Conservation (phyloP, 2,113 vertebrate species). For the Oncorhynchus tshawytscha region DNA sequence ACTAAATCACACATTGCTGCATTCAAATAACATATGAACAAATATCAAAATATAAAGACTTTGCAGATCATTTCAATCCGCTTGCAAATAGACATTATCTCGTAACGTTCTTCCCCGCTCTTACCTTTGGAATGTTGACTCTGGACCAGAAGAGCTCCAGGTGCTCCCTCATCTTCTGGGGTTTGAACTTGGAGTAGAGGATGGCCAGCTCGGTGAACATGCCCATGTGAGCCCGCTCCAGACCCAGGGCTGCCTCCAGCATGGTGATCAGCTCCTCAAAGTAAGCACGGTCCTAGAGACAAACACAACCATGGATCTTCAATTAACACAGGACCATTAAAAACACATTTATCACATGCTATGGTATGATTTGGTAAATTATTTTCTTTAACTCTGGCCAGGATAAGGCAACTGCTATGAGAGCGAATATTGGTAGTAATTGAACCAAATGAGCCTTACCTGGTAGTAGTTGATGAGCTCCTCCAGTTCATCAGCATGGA, state of each 20-base stretch:
- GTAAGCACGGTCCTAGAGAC: constrained; percentile 90
- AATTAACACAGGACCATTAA: no score
- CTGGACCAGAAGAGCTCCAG: constrained; percentile 98
- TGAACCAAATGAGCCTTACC: constrained; percentile 64
- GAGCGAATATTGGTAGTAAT: no score
- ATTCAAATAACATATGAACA: no score
- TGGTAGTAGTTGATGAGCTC: constrained; percentile 99
- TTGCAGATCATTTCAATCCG: not conserved
- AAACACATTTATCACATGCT: no score
- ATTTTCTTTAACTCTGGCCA: no score
- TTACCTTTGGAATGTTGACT: constrained; percentile 98
- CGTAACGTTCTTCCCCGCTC: not conserved
- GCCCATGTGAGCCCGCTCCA: constrained; percentile 98
- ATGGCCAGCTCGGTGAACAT: constrained; percentile 99
- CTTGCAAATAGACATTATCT: not conserved
- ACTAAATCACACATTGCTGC: not conserved
- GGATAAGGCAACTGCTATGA: no score
- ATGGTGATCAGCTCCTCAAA: constrained; percentile 99
- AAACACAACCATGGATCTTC: no score
- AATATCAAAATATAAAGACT: not conserved
- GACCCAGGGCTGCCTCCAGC: constrained; percentile 93
- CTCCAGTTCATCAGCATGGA: constrained; percentile 97
- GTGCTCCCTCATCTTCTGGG: constrained; percentile 99
- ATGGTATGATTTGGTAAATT: no score
- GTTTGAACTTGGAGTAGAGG: constrained; percentile 98